Conservation (phyloP, 2,797 vertebrate species). For the Chelmon rostratus region DNA sequence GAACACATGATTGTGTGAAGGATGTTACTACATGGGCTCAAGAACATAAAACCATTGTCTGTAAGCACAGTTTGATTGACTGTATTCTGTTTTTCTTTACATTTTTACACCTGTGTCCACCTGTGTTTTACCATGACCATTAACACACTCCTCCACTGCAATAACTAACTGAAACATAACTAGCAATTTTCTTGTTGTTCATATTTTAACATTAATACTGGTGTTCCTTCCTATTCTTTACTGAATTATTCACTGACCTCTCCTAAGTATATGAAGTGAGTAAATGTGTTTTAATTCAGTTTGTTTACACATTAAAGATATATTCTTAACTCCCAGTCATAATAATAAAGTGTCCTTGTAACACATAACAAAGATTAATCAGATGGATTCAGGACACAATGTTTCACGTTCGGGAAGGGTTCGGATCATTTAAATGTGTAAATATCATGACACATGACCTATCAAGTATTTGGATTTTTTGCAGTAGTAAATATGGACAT, state of each 20-base stretch:
- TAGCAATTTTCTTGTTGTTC: no score
- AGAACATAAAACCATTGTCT: no score
- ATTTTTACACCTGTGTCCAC: no score
- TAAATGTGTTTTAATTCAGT: conserved; percentile 9
- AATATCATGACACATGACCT: background rate
- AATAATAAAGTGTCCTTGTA: background rate
- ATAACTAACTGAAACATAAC: no score
- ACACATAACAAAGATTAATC: background rate
- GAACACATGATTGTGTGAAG: no score
- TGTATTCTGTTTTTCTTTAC: no score
- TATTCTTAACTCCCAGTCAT: background rate
- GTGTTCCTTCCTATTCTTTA: background rate
- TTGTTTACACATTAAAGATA: background rate
- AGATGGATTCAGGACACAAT: background rate
- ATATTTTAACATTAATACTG: background rate
- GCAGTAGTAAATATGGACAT: no score
- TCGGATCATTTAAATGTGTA: background rate
- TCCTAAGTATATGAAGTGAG: background rate
- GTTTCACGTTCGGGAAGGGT: background rate
- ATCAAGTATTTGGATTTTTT: no score
- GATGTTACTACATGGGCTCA: no score
- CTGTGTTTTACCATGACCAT: no score
- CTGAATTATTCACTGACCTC: background rate
- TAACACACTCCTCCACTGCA: no score
- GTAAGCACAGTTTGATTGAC: no score